Evolutionary conservation across 1,140 invertebrate species (phyloP).

Genomic region (Bombus terrestris): DNA sequence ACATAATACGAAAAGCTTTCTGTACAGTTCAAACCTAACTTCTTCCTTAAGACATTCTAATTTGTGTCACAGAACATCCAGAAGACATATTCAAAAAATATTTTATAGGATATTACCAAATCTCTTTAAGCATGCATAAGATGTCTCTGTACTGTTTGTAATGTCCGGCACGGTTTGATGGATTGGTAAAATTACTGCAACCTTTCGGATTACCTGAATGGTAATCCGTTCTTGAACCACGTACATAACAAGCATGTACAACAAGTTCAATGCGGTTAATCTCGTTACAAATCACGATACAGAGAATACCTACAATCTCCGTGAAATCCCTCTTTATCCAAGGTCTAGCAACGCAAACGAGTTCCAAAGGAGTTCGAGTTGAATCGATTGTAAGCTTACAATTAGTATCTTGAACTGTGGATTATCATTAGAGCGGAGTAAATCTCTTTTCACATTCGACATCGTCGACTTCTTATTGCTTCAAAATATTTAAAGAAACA

Average conservation of each 20-base stretch:
- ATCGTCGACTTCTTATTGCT: background rate
- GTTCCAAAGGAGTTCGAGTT: background rate
- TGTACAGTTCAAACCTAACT: too few relatives aligned
- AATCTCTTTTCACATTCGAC: background rate
- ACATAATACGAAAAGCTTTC: too few relatives aligned
- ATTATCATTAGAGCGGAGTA: background rate
- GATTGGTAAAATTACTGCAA: background rate
- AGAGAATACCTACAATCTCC: constrained; percentile 38
- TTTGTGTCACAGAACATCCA: too few relatives aligned
- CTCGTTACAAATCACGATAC: constrained; percentile 12
- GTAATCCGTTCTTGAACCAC: background rate
- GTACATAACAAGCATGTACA: too few relatives aligned
- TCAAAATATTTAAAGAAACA: background rate
- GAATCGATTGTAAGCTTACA: background rate
- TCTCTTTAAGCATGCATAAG: too few relatives aligned
- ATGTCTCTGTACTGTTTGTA: too few relatives aligned
- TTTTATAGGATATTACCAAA: too few relatives aligned
- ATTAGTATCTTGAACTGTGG: background rate
- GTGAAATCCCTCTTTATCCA: constrained; percentile 22
- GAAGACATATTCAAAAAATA: too few relatives aligned
- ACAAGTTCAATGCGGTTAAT: constrained; percentile 14
- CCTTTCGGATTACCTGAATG: background rate
- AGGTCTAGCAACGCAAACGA: background rate
- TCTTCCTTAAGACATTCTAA: too few relatives aligned
- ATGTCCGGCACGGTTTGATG: background rate